Evolutionary conservation across 2,113 vertebrate genomes (phyloP), one percentile per base, ranked within the genome.

Genomic region (Odobenus rosmarus): DNA sequence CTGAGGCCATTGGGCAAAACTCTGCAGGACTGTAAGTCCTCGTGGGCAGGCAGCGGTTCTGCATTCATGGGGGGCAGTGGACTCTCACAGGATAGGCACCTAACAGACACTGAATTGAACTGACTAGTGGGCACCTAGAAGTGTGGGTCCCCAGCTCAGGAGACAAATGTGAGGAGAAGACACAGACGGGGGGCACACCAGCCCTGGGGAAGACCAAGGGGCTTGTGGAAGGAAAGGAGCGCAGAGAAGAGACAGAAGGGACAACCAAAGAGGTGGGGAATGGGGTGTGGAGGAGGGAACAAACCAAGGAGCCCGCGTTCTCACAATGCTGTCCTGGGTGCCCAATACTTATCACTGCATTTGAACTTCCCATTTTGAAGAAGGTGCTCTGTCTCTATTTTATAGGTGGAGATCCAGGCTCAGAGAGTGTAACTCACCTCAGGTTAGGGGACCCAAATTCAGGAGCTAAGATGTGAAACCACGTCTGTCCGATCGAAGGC

Each of bases 391-490:
- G 19, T 72, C 42, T 90, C 93, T 88, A 5, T 36, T 77, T 81
- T 62, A 61, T 33, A 33, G 87, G 18, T 36, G n/a, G 93, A 90
- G 74, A 92, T 51, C 77, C 19, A 55, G 81, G 61, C 72, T 90
- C 57, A 57, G 82, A 84, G 93, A 74, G n/a, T 11, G 12, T 72
- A 72, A 67, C 26, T 80, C 79, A 83, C 21, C 49, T 79, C 57
- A 4, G 42, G 49, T 76, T n/a, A 77, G 82, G 28, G 7, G 12
- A 76, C 55, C 93, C 83, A 57, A 62, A 88, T 59, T 80, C 13
- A 4, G 61, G 84, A 96, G 87, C 74, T 64, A 49, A 90, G 94
- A 69, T 95, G 51, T 61, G 61, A 96, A 96, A 81, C 26, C 23
- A 14, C 0, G 33, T 84, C 69, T 84, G 23, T 93, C 12, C 89